Percentiles rank a stretch among this genome's conserved stretches.
Conservation (phyloP, 2,797 vertebrate species). For the Bufotes viridis region DNA sequence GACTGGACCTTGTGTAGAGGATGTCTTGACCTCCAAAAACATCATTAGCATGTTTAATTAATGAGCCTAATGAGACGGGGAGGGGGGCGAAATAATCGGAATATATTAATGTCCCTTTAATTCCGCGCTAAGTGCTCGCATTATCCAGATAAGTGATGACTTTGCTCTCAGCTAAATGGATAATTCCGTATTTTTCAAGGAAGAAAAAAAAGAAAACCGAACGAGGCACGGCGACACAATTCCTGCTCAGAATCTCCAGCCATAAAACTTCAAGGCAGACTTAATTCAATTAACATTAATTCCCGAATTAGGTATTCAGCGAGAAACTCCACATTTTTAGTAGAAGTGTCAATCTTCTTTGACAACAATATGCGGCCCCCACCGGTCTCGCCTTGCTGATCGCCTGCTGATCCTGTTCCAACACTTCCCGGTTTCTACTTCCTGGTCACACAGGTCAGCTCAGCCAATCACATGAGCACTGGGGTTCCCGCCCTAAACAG, state of each 20-base stretch:
- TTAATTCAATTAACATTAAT: constrained; percentile 51
- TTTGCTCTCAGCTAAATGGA: constrained; percentile 17
- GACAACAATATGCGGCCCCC: constrained; percentile 9
- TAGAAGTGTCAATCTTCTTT: constrained; percentile 24
- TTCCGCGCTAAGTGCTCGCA: background rate
- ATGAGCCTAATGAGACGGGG: constrained; percentile 10
- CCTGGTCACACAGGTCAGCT: too few relatives aligned
- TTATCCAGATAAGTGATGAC: constrained; percentile 20
- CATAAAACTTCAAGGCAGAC: constrained; percentile 3
- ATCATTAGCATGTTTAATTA: constrained; percentile 30
- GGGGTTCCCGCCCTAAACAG: too few relatives aligned
- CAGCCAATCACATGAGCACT: too few relatives aligned
- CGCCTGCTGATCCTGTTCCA: too few relatives aligned
- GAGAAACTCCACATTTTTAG: background rate
- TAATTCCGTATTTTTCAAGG: background rate
- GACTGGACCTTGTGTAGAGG: background rate
- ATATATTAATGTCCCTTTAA: constrained; percentile 7
- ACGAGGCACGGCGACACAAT: background rate
- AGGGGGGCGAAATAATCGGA: background rate
- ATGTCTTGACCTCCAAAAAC: background rate
- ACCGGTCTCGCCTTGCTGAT: too few relatives aligned
- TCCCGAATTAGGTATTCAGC: background rate
- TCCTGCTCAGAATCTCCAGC: background rate
- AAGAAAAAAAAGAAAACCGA: background rate
- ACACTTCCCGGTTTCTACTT: too few relatives aligned